A percentile compares a stretch with the other conserved stretches of the same genome.
phyloP scores from a whole-genome alignment of 2,797 vertebrate genomes.

The Gouania willdenowi region DNA sequence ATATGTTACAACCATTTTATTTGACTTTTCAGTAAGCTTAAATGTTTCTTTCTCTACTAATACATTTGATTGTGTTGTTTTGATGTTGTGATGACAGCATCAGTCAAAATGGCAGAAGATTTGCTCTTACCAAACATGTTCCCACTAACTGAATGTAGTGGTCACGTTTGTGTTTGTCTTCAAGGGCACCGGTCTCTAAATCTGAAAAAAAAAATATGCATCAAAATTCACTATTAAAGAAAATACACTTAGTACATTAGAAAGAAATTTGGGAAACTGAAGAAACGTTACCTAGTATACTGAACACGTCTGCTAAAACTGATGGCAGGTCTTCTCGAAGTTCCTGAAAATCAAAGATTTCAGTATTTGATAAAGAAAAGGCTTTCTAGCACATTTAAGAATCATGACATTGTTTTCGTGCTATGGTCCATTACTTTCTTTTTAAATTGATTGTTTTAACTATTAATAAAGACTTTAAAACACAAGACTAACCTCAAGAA shows the following conservation, averaged over 20 bases:
- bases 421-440: too few species aligned
- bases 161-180: constrained; percentile 97
- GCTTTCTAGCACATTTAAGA: too few species aligned
- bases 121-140: constrained; percentile 90
- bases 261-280: neutral
- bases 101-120: neutral
- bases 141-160: constrained; percentile 94
- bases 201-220: constrained; percentile 64
- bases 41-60: neutral
- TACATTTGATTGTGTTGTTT: too few species aligned
- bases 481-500: too few species aligned
- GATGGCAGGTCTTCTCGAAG: constrained; percentile 94
- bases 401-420: too few species aligned
- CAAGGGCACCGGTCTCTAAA: constrained; percentile 95
- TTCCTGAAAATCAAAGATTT: constrained; percentile 76
- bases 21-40: too few species aligned
- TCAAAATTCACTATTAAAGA: neutral
- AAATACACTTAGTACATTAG: neutral
- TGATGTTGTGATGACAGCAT: too few species aligned
- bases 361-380: too few species aligned
- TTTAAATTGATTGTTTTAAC: too few species aligned
- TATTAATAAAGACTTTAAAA: too few species aligned
- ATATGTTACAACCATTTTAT: neutral
- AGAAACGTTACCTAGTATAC: constrained; percentile 88
- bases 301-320: constrained; percentile 96